A percentile compares a stretch with the other conserved stretches of the same genome.
These are phyloP conservation scores for Atherinosoma microstoma DNA, from an alignment of 2,797 vertebrate species.

Conservation along the genomic window DNA sequence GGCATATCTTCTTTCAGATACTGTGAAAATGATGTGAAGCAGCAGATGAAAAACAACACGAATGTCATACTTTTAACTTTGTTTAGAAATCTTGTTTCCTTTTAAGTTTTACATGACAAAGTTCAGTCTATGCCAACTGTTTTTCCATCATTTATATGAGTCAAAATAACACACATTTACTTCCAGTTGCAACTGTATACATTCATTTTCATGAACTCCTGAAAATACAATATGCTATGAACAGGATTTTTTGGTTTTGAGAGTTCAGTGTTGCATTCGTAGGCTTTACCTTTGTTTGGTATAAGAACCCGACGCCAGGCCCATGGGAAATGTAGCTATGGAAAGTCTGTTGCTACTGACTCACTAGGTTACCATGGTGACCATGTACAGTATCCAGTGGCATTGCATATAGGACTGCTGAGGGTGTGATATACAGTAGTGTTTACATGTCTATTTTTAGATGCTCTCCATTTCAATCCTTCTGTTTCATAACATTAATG, in stretches of 20 bases:
- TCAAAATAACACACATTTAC: background rate
- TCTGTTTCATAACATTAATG: conserved; percentile 17
- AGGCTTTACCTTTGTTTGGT: conserved; percentile 23
- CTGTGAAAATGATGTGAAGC: conserved; percentile 5
- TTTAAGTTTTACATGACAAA: conserved; percentile 6
- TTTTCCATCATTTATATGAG: background rate
- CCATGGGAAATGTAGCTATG: conserved; percentile 60
- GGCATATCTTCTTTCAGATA: conserved; percentile 21
- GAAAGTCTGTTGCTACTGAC: conserved; percentile 67
- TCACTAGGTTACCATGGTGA: conserved; percentile 64
- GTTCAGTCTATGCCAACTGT: background rate
- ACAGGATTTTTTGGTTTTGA: background rate
- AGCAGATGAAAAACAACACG: conserved; percentile 24
- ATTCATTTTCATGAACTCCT: background rate
- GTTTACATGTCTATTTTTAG: conserved; percentile 61
- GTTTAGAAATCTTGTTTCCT: background rate
- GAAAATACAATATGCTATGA: background rate
- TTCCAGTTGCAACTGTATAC: background rate
- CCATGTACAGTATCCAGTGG: conserved; percentile 57
- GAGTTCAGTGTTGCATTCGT: conserved; percentile 6
- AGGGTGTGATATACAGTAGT: conserved; percentile 14
- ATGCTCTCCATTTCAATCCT: conserved; percentile 24
- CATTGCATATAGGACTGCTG: conserved; percentile 38
- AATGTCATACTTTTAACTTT: conserved; percentile 33
- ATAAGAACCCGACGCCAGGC: conserved; percentile 8